phyloP scores from a whole-genome alignment of 2,888 invertebrate species.

The Drosophila greeni region DNA sequence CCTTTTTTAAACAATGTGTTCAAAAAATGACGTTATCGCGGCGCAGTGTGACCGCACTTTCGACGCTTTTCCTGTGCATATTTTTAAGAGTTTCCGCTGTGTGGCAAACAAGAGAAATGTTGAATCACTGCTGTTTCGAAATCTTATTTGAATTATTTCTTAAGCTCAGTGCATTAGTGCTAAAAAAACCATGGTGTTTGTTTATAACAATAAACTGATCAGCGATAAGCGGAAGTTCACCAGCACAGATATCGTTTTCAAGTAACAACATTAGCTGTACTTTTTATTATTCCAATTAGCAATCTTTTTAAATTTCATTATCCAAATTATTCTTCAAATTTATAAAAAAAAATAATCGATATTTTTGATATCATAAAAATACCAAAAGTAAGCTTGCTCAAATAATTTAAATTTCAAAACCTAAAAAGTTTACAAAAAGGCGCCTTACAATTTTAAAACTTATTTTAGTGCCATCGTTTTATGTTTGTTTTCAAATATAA shows the following conservation, averaged over 20 bases:
- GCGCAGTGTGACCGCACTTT: slow-evolving; percentile 26
- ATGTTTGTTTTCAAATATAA: neutral
- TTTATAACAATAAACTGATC: neutral
- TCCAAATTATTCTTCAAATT: neutral
- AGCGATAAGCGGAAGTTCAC: neutral
- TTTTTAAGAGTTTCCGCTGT: neutral
- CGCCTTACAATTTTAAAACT: accelerated
- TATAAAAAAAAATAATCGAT: neutral
- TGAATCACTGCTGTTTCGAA: slow-evolving; percentile 7
- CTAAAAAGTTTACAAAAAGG: too few relatives aligned
- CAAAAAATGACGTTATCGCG: slow-evolving; percentile 30
- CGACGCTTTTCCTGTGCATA: neutral
- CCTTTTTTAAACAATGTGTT: slow-evolving; percentile 11
- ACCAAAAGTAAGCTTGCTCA: neutral
- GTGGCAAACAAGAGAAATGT: slow-evolving; percentile 4
- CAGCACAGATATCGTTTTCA: too few relatives aligned
- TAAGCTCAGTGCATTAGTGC: neutral
- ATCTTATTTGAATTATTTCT: neutral
- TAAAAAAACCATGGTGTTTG: neutral
- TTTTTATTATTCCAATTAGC: neutral
- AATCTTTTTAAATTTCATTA: too few relatives aligned
- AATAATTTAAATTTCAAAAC: neutral
- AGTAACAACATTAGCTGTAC: too few relatives aligned
- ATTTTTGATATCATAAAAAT: neutral
- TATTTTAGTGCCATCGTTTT: neutral